Percentiles rank a stretch among this genome's conserved stretches.
phyloP scores from a whole-genome alignment of 2,888 invertebrate genomes.

The Bursaphelenchus okinawaensis region DNA sequence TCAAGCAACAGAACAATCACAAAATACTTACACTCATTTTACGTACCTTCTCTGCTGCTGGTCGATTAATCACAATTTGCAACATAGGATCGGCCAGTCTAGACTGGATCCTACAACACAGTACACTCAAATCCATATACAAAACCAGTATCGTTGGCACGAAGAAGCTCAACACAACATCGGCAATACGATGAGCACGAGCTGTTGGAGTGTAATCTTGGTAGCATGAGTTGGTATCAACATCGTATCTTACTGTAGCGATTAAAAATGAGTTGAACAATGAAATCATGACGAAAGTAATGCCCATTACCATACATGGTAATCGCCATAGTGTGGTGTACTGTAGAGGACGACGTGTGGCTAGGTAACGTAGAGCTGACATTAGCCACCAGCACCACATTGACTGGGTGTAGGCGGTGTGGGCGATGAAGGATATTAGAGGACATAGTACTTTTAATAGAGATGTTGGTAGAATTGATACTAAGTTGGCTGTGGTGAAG shows the following conservation, averaged over 20 bases:
- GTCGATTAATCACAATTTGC: slow-evolving; percentile 47
- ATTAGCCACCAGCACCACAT: slow-evolving; percentile 52
- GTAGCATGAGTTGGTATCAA: slow-evolving; percentile 6
- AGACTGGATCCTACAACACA: slow-evolving; percentile 36
- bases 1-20: no score
- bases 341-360: slow-evolving; percentile 30
- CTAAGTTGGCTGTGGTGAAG: slow-evolving; percentile 21
- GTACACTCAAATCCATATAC: slow-evolving; percentile 40
- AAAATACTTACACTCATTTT: slow-evolving; percentile 2
- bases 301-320: slow-evolving; percentile 19
- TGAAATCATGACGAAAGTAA: slow-evolving; percentile 19
- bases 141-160: slow-evolving; percentile 34
- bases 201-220: slow-evolving; percentile 16
- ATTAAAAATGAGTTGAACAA: slow-evolving; percentile 23
- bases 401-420: slow-evolving; percentile 39
- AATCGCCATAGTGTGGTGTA: slow-evolving; percentile 33
- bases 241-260: slow-evolving; percentile 19
- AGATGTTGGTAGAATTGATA: slow-evolving; percentile 6
- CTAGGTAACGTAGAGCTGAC: slow-evolving; percentile 43
- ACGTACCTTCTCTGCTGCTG: slow-evolving; percentile 44
- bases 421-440: slow-evolving; percentile 32
- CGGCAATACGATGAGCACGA: slow-evolving; percentile 23
- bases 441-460: slow-evolving; percentile 24
- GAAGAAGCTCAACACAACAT: slow-evolving; percentile 36
- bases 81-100: slow-evolving; percentile 41